phyloP scores from a whole-genome alignment of 1,140 invertebrate genomes.

The Brachystomella parvula region DNA sequence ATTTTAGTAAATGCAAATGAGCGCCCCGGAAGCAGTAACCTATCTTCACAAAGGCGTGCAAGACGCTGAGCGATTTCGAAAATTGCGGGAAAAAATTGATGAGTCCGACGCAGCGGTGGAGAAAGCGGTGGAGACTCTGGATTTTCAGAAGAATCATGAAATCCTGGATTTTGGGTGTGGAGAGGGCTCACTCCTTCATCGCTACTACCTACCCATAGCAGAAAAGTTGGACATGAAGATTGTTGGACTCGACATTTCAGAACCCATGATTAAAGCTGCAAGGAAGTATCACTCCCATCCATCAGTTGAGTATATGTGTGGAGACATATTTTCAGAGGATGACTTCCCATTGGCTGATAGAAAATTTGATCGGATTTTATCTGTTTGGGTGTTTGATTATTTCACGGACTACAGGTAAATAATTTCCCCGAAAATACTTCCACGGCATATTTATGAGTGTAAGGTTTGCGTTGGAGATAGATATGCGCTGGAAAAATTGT shows the following conservation, averaged over 20 bases:
- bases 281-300: neutral
- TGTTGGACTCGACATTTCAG: neutral
- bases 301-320: neutral
- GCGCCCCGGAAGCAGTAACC: too few species aligned
- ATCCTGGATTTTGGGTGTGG: neutral
- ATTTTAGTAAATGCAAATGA: too few species aligned
- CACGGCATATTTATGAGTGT: neutral
- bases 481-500: neutral
- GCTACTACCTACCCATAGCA: neutral
- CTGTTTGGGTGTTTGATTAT: neutral
- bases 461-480: neutral
- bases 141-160: neutral
- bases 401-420: neutral
- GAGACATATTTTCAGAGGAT: neutral
- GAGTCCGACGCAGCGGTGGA: slow-evolving; percentile 10
- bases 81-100: slow-evolving; percentile 17
- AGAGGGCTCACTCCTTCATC: neutral
- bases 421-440: neutral
- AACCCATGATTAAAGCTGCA: neutral
- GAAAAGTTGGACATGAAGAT: neutral
- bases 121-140: neutral
- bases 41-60: too few species aligned
- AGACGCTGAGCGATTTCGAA: slow-evolving; percentile 16
- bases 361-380: neutral
- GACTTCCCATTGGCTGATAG: neutral